Conservation (phyloP, 2,888 invertebrate species). For the Mimas tiliae region DNA sequence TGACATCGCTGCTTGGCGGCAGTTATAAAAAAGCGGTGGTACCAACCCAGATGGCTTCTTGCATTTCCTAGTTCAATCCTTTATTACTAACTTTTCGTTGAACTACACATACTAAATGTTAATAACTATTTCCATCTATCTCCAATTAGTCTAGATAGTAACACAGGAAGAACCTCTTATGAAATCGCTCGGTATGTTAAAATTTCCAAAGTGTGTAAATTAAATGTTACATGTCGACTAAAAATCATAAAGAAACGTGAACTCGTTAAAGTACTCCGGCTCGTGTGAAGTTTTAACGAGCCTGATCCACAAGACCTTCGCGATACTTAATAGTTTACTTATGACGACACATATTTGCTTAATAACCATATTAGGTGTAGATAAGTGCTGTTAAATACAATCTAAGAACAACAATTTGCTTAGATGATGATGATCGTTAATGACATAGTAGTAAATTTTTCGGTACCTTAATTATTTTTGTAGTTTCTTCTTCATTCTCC, state of each 20-base stretch:
- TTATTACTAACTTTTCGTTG: no score
- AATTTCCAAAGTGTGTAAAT: slow-evolving; percentile 51
- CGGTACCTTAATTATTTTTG: no score
- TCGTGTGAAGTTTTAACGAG: slow-evolving; percentile 71
- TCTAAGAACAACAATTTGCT: neutral
- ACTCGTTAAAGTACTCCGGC: slow-evolving; percentile 62
- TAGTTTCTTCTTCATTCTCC: no score
- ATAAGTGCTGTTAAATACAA: neutral
- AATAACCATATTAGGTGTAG: slow-evolving; percentile 4
- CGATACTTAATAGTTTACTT: slow-evolving; percentile 51
- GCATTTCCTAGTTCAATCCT: no score
- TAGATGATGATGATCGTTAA: neutral
- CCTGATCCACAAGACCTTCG: slow-evolving; percentile 50
- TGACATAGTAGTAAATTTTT: neutral
- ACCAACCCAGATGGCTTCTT: no score
- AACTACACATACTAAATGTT: no score
- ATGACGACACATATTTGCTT: slow-evolving; percentile 33
- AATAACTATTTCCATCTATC: neutral
- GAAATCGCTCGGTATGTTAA: slow-evolving; percentile 27
- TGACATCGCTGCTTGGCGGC: no score
- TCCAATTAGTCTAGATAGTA: neutral
- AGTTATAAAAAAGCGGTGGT: no score
- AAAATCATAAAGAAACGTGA: slow-evolving; percentile 54
- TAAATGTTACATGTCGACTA: slow-evolving; percentile 51
- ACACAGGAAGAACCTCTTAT: neutral